These are phyloP conservation scores for Trachelus troglodyta DNA, from an alignment of 2,888 invertebrate species.

Conservation along the genomic window DNA sequence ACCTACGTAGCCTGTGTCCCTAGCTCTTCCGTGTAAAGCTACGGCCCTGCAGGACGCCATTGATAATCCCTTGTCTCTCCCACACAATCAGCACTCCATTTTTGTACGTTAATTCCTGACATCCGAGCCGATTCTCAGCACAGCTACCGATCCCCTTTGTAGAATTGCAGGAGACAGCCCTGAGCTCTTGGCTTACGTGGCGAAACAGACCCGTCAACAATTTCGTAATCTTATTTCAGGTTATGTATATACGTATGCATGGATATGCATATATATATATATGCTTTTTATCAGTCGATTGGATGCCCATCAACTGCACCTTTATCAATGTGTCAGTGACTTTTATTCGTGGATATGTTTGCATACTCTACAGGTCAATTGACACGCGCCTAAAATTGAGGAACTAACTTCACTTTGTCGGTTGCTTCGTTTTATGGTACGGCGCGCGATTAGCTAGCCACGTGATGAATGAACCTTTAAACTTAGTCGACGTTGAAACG, in stretches of 20 bases:
- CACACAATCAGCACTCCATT: conserved; percentile 24
- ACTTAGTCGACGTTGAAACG: not conserved
- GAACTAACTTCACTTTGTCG: not conserved
- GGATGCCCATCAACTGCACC: not conserved
- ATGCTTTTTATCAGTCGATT: not conserved
- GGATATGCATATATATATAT: not conserved
- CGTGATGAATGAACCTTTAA: not conserved
- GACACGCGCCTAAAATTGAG: not conserved
- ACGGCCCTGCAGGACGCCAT: not conserved
- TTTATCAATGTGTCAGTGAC: not conserved
- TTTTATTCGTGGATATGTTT: not conserved
- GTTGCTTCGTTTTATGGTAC: not conserved
- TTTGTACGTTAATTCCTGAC: conserved; percentile 19
- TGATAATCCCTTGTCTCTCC: conserved; percentile 20
- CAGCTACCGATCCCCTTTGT: not conserved
- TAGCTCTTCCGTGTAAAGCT: not conserved
- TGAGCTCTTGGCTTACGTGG: conserved; percentile 17
- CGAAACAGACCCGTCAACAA: conserved; percentile 19
- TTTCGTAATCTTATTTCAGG: not conserved
- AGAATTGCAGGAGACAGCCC: conserved; percentile 19
- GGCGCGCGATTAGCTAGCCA: not conserved
- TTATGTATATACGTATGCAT: not conserved
- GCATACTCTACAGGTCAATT: not conserved
- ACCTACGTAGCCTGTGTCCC: not conserved
- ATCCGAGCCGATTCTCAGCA: not conserved